Evolutionary conservation across 2,113 vertebrate species (phyloP).

Genomic region (Pachyramphus minor): DNA sequence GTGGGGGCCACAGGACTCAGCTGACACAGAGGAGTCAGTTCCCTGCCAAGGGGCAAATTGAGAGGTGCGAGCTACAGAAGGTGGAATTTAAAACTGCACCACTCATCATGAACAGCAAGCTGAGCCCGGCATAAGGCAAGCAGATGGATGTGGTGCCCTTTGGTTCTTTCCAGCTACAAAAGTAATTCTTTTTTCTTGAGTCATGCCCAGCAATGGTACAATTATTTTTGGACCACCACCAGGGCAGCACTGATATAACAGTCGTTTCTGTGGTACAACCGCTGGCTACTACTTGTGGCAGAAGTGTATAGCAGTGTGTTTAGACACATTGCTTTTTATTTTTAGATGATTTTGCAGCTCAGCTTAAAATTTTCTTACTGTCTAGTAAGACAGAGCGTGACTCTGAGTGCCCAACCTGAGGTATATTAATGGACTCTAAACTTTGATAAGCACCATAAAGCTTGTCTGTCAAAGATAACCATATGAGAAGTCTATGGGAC

Average conservation of each 20-base stretch:
- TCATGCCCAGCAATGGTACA: background rate
- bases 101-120: background rate
- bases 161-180: background rate
- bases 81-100: background rate
- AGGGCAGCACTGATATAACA: background rate
- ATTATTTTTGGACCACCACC: conserved; percentile 30
- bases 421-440: background rate
- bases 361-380: background rate
- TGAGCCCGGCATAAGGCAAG: conserved; percentile 16
- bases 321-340: background rate
- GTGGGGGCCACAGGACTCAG: background rate
- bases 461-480: background rate
- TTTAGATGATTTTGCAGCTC: background rate
- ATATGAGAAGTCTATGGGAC: background rate
- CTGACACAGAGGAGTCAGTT: background rate
- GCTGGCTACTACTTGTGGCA: background rate
- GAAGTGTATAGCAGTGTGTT: background rate
- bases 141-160: conserved; percentile 28
- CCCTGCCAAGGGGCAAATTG: background rate
- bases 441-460: background rate
- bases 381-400: background rate
- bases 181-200: conserved; percentile 3
- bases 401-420: background rate
- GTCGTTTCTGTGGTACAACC: background rate
- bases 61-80: background rate